Evolutionary conservation across 92 coral and sea anemone species (phyloP).

Genomic region (Anthopleura xanthogrammica): DNA sequence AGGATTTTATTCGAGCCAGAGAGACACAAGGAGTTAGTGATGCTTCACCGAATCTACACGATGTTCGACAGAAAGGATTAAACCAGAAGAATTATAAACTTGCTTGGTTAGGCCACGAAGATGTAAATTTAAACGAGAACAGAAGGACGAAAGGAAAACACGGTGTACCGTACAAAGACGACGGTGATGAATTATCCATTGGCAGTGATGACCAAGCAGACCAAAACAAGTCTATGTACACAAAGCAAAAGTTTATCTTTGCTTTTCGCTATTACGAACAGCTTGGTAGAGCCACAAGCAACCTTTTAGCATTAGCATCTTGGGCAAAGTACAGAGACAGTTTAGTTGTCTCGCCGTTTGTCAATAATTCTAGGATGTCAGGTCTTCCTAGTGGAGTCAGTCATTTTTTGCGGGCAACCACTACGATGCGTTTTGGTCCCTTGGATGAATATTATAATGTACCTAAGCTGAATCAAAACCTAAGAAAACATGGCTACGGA

Average conservation of each 20-base stretch:
- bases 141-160: constrained; percentile 14
- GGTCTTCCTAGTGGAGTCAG: constrained; percentile 88
- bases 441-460: constrained; percentile 75
- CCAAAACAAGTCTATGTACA: constrained; percentile 12
- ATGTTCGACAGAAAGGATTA: constrained; percentile 9
- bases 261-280: constrained; percentile 98
- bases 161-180: constrained; percentile 8
- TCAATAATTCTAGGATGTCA: constrained; percentile 95
- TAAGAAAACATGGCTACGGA: constrained; percentile 75
- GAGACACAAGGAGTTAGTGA: not conserved
- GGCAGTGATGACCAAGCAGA: constrained; percentile 1
- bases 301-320: constrained; percentile 82
- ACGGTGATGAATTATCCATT: constrained; percentile 20
- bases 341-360: constrained; percentile 86
- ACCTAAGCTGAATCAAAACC: constrained; percentile 55
- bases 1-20: constrained; percentile 11
- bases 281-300: constrained; percentile 90
- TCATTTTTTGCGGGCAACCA: constrained; percentile 61
- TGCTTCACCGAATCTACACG: constrained; percentile 1
- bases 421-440: constrained; percentile 53
- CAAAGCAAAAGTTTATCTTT: constrained; percentile 72
- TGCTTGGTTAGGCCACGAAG: constrained; percentile 33
- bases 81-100: constrained; percentile 35
- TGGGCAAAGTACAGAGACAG: constrained; percentile 83
- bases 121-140: constrained; percentile 14